Base-by-base conservation (phyloP, 2,113 vertebrate species). In the Vireo altiloquus region DNA sequence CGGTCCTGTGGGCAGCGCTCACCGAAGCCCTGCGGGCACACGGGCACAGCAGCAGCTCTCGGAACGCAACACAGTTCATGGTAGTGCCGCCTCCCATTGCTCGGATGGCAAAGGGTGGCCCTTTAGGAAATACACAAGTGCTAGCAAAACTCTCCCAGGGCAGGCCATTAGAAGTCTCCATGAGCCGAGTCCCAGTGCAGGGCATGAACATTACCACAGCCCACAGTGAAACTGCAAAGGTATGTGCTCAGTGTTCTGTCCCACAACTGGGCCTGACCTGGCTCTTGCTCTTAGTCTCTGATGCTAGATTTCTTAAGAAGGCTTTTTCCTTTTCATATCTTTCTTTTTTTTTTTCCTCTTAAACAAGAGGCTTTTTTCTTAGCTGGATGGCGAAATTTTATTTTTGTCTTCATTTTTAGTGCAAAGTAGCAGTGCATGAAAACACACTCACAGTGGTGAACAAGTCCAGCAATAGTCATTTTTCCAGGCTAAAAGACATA, bases 291-390 rank as follows among this genome's bases (percentile, higher is more conserved):
- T 35, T 11, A 11, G 22, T 25, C 18, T 16, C 10, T 27, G 13
- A 2, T 20, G 23, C 10, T 40, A 3, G 13, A 8, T 47, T 42
- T 69, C 37, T 53, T 35, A 8, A 13, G 40, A 23, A 65, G 6
- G 0, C 11, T 35, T 54, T 18, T 33, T 69, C 3, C 2, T 18
- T 65, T 39, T 12, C 0, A 0, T 11, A 7, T 21, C 11, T 56
- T 54, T 33, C 6, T 33, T 57, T 10, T 35, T 21, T 21, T 63
- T 25, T 17, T 23, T 39, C 16, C n/a, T 82, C 35, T 42, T 20
- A 66, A 27, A 10, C n/a, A 13, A 21, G 13, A 64, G 23, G 28
- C 1, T 42, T 37, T 64, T 72, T 47, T 39, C 56, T 18, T 35
- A 33, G 23, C 49, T 9, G 30, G 23, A 8, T 18, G 50, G 3